A percentile compares a stretch with the other conserved stretches of the same genome.
These are phyloP conservation scores for Nycticorax nycticorax DNA, from an alignment of 2,113 vertebrate genomes.

Conservation along the genomic window DNA sequence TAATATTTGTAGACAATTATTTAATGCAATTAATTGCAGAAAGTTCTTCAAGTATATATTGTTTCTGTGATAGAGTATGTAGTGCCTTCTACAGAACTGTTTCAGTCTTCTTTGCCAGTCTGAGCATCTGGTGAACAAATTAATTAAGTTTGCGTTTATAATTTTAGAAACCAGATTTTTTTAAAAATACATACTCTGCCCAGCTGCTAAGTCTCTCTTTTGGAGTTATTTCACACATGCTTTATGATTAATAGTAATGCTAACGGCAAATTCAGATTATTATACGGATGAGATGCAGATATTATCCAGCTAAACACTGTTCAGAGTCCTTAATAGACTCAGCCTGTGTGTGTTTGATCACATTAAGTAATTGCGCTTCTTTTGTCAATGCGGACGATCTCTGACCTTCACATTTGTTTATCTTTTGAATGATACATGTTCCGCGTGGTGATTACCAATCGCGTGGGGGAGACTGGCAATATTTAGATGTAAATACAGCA, in stretches of 20 bases:
- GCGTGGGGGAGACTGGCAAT: background rate
- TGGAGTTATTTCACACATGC: background rate
- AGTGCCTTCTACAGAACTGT: background rate
- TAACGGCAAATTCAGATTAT: background rate
- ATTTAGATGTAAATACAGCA: constrained; percentile 46
- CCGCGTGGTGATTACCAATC: background rate
- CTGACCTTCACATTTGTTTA: constrained; percentile 6
- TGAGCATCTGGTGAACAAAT: constrained; percentile 57
- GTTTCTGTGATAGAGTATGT: background rate
- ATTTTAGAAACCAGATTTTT: constrained; percentile 43
- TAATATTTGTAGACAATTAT: background rate
- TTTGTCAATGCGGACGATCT: background rate
- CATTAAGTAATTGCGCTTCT: background rate
- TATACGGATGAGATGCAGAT: background rate
- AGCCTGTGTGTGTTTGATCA: background rate
- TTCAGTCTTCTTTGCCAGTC: constrained; percentile 14
- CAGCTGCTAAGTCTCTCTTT: background rate
- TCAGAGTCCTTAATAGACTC: background rate
- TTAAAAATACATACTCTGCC: background rate
- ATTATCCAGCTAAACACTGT: background rate
- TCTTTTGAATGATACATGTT: background rate
- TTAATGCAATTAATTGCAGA: constrained; percentile 1
- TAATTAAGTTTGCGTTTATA: constrained; percentile 7
- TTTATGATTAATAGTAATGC: background rate
- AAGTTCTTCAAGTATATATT: background rate